Base-by-base conservation (phyloP, 2,113 vertebrate species). In the Rhizomys pruinosus region DNA sequence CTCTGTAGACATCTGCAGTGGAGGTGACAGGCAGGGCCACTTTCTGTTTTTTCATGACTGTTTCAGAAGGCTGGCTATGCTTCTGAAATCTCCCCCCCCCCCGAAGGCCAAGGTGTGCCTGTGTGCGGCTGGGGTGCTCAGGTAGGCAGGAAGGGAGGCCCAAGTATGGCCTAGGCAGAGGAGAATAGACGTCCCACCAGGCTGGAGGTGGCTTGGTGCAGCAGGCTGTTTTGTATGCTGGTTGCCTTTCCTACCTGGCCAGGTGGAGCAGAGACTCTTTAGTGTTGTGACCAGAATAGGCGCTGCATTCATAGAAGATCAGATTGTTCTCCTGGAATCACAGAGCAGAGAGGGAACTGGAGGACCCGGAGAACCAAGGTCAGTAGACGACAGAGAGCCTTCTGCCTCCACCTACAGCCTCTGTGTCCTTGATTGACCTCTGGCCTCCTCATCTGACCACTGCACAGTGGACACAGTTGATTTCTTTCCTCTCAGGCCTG, bases 301-400 rank as follows among this genome's bases (percentile, higher is more conserved):
- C 99, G 25, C 99, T 99, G 98, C 99, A 99, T 97, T 99, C 99
- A 29, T 98, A 99, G 97, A 99, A 99, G 96, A 99, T 98, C 94
- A 99, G 96, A 71, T 93, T 97, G 89, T 97, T 98, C 59, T 99
- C 99, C 99, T 99, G 82, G 27, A 95, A 91, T 77, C 69, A 77
- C 12, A 72, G 95, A 93, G 93, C 72, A 96, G 74, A 96, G 69
- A 74, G 15, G 76, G 15, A 19, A 5, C 0, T 16, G 34, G 27
- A 22, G 17, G 2, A 16, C 27, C 0, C 5, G 2, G 25, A 22
- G 34, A 5, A 57, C 22, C 15, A 20, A 9, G 22, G 32, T 19
- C 27, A 9, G 34, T 22, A 3, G 2, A 22, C 9, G 16, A 39
- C 3, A 23, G 7, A 23, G 4, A 8, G 55, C 17, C 17, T 1